phyloP scores from a whole-genome alignment of 2,888 invertebrate genomes.

The Mesorhabditis belari region DNA sequence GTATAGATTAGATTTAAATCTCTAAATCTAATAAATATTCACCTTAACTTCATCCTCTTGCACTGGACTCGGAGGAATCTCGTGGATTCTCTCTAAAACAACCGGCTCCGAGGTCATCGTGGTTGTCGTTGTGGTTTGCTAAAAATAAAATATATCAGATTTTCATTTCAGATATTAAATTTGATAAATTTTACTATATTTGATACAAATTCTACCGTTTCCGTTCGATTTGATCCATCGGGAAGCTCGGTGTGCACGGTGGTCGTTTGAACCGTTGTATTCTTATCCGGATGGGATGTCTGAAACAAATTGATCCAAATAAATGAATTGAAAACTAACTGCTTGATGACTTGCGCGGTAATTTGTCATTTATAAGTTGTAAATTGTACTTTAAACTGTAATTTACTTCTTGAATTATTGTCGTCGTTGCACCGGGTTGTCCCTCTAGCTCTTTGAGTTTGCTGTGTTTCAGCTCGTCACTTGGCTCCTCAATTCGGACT shows the following conservation, averaged over 20 bases:
- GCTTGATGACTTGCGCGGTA: too few relatives aligned
- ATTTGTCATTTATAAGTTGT: too few relatives aligned
- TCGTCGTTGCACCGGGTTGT: not conserved
- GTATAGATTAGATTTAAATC: too few relatives aligned
- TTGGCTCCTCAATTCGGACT: not conserved
- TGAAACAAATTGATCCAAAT: too few relatives aligned
- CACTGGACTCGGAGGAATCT: not conserved
- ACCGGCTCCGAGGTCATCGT: conserved; percentile 26
- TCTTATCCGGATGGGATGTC: not conserved
- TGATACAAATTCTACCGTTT: too few relatives aligned
- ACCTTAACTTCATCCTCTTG: not conserved
- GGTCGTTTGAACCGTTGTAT: not conserved
- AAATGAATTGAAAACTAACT: not conserved
- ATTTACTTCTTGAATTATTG: not conserved
- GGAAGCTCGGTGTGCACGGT: not conserved
- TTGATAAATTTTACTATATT: not conserved
- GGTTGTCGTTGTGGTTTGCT: conserved; percentile 21
- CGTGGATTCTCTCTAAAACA: not conserved
- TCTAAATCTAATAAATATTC: too few relatives aligned
- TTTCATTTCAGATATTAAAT: conserved; percentile 3
- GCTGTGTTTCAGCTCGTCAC: not conserved
- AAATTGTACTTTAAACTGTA: too few relatives aligned
- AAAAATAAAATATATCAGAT: conserved; percentile 6
- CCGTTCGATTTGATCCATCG: not conserved
- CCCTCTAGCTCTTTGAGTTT: not conserved